These are phyloP conservation scores for Cheilosia pagana DNA, from an alignment of 2,888 invertebrate species.

Conservation along the genomic window DNA sequence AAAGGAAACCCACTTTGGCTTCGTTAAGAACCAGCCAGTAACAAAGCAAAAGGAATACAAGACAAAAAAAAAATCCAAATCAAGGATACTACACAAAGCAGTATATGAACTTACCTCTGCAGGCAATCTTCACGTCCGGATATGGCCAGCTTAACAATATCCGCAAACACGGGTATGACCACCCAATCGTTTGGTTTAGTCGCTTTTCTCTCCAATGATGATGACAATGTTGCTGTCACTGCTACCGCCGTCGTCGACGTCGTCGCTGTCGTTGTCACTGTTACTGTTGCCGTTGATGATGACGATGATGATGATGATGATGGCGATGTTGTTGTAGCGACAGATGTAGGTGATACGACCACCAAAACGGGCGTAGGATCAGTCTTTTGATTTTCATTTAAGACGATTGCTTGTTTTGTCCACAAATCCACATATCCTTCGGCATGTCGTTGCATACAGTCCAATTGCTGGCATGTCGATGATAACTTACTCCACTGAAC, in stretches of 20 bases:
- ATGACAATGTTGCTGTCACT: slow-evolving; percentile 63
- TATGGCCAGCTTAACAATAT: slow-evolving; percentile 83
- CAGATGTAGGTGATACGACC: slow-evolving; percentile 63
- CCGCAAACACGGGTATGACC: slow-evolving; percentile 84
- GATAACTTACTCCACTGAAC: slow-evolving; percentile 82
- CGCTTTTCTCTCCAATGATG: slow-evolving; percentile 62
- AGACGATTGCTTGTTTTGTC: slow-evolving; percentile 82
- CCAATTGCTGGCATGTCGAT: slow-evolving; percentile 83
- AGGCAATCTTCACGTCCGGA: slow-evolving; percentile 83
- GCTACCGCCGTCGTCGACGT: slow-evolving; percentile 55
- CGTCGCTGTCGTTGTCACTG: slow-evolving; percentile 61
- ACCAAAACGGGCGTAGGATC: slow-evolving; percentile 68
- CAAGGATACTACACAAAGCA: slow-evolving; percentile 54
- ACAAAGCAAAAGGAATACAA: slow-evolving; percentile 20
- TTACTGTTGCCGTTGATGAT: slow-evolving; percentile 40
- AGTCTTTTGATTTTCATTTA: slow-evolving; percentile 81
- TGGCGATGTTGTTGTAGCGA: slow-evolving; percentile 30
- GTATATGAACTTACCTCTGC: slow-evolving; percentile 80
- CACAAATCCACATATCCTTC: slow-evolving; percentile 83
- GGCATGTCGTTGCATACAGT: slow-evolving; percentile 83
- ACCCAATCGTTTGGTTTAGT: slow-evolving; percentile 83
- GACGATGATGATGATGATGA: slow-evolving; percentile 28
- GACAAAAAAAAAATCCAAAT: slow-evolving; percentile 56
- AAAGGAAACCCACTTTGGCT: slow-evolving; percentile 36
- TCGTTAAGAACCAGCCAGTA: slow-evolving; percentile 34